A percentile compares a stretch with the other conserved stretches of the same genome.
Conservation (phyloP, 2,888 invertebrate genomes). For the Microctonus brassicae region DNA sequence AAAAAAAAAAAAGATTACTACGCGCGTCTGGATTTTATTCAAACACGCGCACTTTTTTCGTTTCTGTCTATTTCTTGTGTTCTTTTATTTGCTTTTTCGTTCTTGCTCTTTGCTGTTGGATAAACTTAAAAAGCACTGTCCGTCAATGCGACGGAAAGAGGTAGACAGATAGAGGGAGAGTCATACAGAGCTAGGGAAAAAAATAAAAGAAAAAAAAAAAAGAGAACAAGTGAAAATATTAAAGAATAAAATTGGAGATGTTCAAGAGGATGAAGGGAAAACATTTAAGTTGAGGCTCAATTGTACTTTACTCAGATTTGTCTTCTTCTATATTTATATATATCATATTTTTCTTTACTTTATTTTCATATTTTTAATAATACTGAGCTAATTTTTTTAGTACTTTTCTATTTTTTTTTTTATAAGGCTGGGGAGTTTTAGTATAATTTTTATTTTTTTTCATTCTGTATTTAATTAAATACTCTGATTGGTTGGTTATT, state of each 20-base stretch:
- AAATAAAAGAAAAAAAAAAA: neutral
- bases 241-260: neutral
- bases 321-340: neutral
- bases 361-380: too few relatives aligned
- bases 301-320: neutral
- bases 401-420: too few relatives aligned
- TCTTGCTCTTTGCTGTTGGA: neutral
- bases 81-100: neutral
- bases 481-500: too few relatives aligned
- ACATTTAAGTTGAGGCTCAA: neutral
- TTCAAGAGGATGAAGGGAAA: neutral
- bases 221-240: neutral
- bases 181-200: neutral
- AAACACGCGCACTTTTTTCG: slow-evolving; percentile 40
- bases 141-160: slow-evolving; percentile 10
- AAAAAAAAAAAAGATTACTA: slow-evolving; percentile 18
- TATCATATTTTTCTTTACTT: neutral
- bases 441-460: too few relatives aligned
- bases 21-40: slow-evolving; percentile 43
- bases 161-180: neutral
- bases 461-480: too few relatives aligned
- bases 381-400: too few relatives aligned
- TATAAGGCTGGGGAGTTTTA: too few relatives aligned
- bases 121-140: slow-evolving; percentile 11
- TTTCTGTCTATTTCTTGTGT: slow-evolving; percentile 11